These are phyloP conservation scores for Drusus annulatus DNA, from an alignment of 1,140 invertebrate genomes.

Conservation along the genomic window DNA sequence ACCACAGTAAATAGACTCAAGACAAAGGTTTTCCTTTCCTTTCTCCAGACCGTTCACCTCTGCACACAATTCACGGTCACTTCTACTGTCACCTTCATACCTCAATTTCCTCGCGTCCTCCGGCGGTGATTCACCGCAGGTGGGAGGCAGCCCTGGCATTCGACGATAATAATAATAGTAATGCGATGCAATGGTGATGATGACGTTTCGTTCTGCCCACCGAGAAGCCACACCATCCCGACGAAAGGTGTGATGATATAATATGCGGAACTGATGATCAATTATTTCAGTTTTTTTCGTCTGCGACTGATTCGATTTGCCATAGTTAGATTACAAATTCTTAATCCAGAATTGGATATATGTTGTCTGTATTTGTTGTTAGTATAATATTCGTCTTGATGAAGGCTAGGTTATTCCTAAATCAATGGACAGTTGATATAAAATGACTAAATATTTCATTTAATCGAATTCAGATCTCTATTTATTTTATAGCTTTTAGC, in stretches of 20 bases:
- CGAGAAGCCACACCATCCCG: background rate
- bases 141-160: background rate
- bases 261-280: background rate
- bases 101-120: constrained; percentile 5
- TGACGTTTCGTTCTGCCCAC: constrained; percentile 24
- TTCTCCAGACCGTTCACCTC: background rate
- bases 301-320: too few relatives aligned
- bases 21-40: background rate
- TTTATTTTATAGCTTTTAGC: too few relatives aligned
- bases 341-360: too few relatives aligned
- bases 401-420: too few relatives aligned
- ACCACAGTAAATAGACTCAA: too few relatives aligned
- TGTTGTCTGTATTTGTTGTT: too few relatives aligned
- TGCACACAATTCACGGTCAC: constrained; percentile 1
- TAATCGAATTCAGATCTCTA: too few relatives aligned
- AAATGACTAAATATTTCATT: too few relatives aligned
- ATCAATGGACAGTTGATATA: too few relatives aligned
- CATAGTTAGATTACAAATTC: too few relatives aligned
- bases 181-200: background rate
- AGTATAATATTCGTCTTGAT: too few relatives aligned
- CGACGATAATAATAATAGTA: background rate
- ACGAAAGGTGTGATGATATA: background rate
- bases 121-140: constrained; percentile 16
- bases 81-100: background rate
- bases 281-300: background rate